Base-by-base conservation (phyloP, 1,140 invertebrate species). In the Gryon sp. region DNA sequence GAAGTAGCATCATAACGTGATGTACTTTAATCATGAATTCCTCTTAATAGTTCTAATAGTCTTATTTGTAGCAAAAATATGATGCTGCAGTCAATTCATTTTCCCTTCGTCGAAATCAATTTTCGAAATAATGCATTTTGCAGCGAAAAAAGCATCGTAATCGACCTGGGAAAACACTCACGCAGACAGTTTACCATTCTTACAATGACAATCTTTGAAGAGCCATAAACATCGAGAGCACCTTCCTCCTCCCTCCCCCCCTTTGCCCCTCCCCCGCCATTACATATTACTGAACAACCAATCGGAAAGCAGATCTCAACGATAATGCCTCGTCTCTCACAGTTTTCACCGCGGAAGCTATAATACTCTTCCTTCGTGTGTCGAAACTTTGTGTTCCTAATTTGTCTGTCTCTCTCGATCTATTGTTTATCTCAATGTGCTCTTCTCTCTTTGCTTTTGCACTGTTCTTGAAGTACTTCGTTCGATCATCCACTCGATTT, bases 401-500 rank as follows among this genome's bases (percentile, higher is more conserved):
- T n/a, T n/a, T n/a, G n/a, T n/a, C n/a, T n/a, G n/a, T n/a, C n/a
- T n/a, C n/a, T n/a, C n/a, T n/a, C n/a, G n/a, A n/a, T n/a, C n/a
- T n/a, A n/a, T n/a, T n/a, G n/a, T n/a, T n/a, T n/a, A n/a, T n/a
- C n/a, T n/a, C n/a, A n/a, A n/a, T n/a, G n/a, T n/a, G n/a, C n/a
- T n/a, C n/a, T n/a, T n/a, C n/a, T n/a, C n/a, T n/a, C n/a, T n/a
- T n/a, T 30, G 11, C 14, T 24, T 7, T 24, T 7, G 22, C 22
- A n/a, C n/a, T n/a, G n/a, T 7, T 24, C 7, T 24, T 24, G 3
- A 24, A 15, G 24, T 36, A 38, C 36, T 19, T 50, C 30, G 34
- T 55, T 52, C 32, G 32, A 48, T 66, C 40, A 50, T 68, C 52
- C 28, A 57, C 57, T 70, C 60, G 50, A 57, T 59, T 77, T 70